phyloP scores from a whole-genome alignment of 23 tunicate genomes.

The Ascidia mentula region DNA sequence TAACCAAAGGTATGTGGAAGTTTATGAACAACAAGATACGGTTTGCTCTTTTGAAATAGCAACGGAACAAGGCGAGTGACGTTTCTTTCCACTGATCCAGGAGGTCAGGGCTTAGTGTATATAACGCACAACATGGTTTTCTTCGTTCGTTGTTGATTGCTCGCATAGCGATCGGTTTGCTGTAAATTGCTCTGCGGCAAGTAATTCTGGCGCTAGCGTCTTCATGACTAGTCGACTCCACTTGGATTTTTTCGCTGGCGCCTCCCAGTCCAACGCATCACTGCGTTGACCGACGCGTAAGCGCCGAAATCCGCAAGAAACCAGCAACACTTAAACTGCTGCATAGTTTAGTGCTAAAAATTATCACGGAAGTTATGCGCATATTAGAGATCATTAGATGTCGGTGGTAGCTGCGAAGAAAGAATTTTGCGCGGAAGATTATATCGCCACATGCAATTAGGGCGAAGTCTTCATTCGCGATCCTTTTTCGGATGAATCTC shows the following conservation, averaged over 20 bases:
- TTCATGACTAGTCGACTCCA: slow-evolving; percentile 6
- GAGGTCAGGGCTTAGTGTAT: no score
- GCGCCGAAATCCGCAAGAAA: slow-evolving; percentile 6
- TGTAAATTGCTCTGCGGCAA: background rate
- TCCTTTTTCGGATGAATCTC: background rate
- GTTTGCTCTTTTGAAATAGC: no score
- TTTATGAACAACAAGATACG: no score
- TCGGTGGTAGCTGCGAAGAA: background rate
- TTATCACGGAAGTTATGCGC: no score
- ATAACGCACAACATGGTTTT: no score
- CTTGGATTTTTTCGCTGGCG: slow-evolving; percentile 12
- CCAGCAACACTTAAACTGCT: background rate
- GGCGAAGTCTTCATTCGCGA: background rate
- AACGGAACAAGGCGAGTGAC: no score
- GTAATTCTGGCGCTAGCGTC: slow-evolving; percentile 17
- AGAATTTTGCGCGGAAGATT: background rate
- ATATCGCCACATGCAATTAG: background rate
- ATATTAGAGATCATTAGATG: background rate
- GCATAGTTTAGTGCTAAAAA: background rate
- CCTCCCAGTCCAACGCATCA: slow-evolving; percentile 4
- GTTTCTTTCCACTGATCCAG: no score
- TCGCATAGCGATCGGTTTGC: slow-evolving; percentile 5
- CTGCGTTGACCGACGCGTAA: slow-evolving; percentile 4
- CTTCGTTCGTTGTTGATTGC: background rate
- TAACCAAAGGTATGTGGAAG: slow-evolving; percentile 25